Percentiles rank a stretch among this genome's conserved stretches.
phyloP scores from a whole-genome alignment of 2,113 vertebrate species.

The Brachirus orientalis region DNA sequence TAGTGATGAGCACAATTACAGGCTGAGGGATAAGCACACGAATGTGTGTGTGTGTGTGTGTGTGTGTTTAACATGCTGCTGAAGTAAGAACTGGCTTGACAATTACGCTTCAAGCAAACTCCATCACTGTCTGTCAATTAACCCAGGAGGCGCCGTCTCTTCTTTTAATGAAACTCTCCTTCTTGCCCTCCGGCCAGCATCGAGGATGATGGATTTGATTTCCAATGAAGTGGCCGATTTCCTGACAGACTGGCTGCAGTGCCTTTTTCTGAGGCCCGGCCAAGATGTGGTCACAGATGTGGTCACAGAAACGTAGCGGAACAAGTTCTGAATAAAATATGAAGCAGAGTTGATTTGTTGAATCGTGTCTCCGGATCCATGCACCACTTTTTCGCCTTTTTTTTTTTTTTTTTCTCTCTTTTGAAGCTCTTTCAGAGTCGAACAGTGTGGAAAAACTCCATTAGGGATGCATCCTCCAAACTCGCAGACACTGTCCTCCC shows the following conservation, averaged over 20 bases:
- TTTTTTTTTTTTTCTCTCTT: too few species aligned
- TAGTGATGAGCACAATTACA: too few species aligned
- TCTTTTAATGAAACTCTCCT: slow-evolving; percentile 52
- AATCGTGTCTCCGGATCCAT: slow-evolving; percentile 24
- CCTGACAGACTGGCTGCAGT: slow-evolving; percentile 20
- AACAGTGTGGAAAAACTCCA: too few species aligned
- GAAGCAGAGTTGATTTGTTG: slow-evolving; percentile 38
- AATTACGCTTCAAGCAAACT: slow-evolving; percentile 38
- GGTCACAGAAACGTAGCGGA: neutral
- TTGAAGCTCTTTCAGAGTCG: too few species aligned
- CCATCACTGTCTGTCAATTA: slow-evolving; percentile 55
- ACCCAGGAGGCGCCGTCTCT: slow-evolving; percentile 19
- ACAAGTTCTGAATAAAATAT: slow-evolving; percentile 48
- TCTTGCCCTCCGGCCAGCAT: slow-evolving; percentile 31
- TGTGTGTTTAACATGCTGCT: slow-evolving; percentile 10
- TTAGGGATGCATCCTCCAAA: slow-evolving; percentile 6
- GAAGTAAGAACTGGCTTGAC: slow-evolving; percentile 27
- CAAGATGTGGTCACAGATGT: slow-evolving; percentile 50
- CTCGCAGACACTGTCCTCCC: slow-evolving; percentile 10
- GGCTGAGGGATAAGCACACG: too few species aligned
- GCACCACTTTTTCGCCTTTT: too few species aligned
- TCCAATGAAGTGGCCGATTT: slow-evolving; percentile 34
- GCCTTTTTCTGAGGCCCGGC: slow-evolving; percentile 11
- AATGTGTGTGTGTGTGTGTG: neutral
- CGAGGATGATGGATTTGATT: slow-evolving; percentile 53